Conservation (phyloP, 2,888 invertebrate genomes). For the Limnephilus marmoratus region DNA sequence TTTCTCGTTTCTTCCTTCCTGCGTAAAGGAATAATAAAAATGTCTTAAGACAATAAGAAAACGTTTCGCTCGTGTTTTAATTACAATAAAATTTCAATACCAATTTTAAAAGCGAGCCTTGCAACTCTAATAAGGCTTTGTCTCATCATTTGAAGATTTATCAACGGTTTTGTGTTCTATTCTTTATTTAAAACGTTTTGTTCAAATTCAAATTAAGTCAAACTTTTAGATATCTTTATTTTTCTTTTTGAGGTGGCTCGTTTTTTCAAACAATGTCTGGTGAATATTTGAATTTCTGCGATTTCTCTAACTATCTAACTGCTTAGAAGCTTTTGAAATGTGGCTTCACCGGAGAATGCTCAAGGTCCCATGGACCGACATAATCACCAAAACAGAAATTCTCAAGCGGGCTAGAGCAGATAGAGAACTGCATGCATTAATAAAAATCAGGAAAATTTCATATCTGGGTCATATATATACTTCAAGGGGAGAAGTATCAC, state of each 20-base stretch:
- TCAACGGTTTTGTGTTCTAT: slow-evolving; percentile 10
- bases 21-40: neutral
- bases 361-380: too few species aligned
- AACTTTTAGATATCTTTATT: neutral
- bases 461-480: too few species aligned
- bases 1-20: neutral
- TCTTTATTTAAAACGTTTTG: slow-evolving; percentile 20
- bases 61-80: neutral
- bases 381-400: too few species aligned
- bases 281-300: neutral
- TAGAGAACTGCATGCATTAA: too few species aligned
- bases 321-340: too few species aligned
- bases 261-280: neutral
- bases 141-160: slow-evolving; percentile 35
- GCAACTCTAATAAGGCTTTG: slow-evolving; percentile 20
- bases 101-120: slow-evolving; percentile 8
- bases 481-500: too few species aligned
- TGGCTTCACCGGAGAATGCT: too few species aligned
- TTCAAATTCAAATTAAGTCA: slow-evolving; percentile 22
- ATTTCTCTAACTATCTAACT: too few species aligned
- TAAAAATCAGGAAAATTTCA: too few species aligned
- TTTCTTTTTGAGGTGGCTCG: neutral
- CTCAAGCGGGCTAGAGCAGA: too few species aligned
- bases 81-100: slow-evolving; percentile 43
- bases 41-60: slow-evolving; percentile 3